Conservation (phyloP, 2,888 invertebrate species). For the Lepeophtheirus nordmannii region DNA sequence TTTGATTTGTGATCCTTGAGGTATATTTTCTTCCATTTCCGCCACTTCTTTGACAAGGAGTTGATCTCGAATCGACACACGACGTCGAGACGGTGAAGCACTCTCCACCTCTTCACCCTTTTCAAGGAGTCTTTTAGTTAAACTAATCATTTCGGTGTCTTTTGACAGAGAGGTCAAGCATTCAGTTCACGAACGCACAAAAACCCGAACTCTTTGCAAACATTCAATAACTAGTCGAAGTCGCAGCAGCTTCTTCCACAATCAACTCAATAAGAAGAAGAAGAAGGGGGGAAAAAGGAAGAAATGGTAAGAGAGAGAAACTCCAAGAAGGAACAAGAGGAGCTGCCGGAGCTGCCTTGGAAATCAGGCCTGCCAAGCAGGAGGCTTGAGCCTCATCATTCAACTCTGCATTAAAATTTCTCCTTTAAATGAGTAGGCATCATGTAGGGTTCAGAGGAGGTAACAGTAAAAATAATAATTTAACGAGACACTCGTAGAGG, state of each 20-base stretch:
- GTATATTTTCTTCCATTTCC: conserved; percentile 73
- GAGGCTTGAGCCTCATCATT: too few relatives aligned
- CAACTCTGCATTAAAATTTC: too few relatives aligned
- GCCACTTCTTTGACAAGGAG: conserved; percentile 60
- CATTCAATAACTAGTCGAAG: background rate
- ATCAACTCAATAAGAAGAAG: background rate
- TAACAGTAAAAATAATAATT: too few relatives aligned
- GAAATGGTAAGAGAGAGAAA: background rate
- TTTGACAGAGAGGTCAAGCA: background rate
- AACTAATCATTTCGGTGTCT: conserved; percentile 10
- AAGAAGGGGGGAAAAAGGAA: background rate
- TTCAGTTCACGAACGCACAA: background rate
- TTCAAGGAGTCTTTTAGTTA: conserved; percentile 18
- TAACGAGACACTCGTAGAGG: too few relatives aligned
- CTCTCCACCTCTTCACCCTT: background rate
- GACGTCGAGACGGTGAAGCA: background rate
- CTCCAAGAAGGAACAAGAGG: background rate
- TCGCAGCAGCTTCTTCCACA: background rate
- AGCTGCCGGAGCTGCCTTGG: conserved; percentile 3
- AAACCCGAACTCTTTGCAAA: background rate
- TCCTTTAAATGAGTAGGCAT: too few relatives aligned
- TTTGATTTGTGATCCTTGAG: conserved; percentile 54
- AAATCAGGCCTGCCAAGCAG: background rate
- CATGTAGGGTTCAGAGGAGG: too few relatives aligned
- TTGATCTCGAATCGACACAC: conserved; percentile 61